phyloP scores from a whole-genome alignment of 2,113 vertebrate species.

The Chrysemys picta region DNA sequence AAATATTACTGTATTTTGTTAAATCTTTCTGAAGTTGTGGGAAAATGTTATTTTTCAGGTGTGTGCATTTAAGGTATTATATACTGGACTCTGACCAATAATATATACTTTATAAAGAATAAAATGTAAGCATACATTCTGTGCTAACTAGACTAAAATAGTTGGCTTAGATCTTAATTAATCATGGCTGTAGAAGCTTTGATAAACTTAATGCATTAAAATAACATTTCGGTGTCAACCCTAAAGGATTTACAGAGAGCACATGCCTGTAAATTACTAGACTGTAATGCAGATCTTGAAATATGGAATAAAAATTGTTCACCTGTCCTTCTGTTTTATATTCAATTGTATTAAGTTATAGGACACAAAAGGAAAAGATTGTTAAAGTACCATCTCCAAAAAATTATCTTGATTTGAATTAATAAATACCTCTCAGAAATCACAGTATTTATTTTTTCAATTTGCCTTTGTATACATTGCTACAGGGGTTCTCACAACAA shows the following conservation, averaged over 20 bases:
- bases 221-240: conserved; percentile 41
- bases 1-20: conserved; percentile 29
- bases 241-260: conserved; percentile 55
- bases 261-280: conserved; percentile 55
- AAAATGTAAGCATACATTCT: conserved; percentile 46
- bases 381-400: conserved; percentile 29
- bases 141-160: conserved; percentile 51
- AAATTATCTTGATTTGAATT: conserved; percentile 22
- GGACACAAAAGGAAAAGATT: conserved; percentile 46
- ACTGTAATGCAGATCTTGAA: conserved; percentile 55
- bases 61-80: conserved; percentile 40
- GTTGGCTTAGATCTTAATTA: conserved; percentile 46
- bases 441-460: conserved; percentile 39
- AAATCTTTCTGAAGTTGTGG: background rate
- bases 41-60: conserved; percentile 37
- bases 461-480: conserved; percentile 32
- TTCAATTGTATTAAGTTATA: conserved; percentile 33
- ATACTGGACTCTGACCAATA: conserved; percentile 38
- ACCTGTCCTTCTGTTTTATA: conserved; percentile 57
- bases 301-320: conserved; percentile 53
- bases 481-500: background rate
- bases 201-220: conserved; percentile 40
- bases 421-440: conserved; percentile 71
- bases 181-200: conserved; percentile 59
- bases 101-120: conserved; percentile 36